A percentile compares a stretch with the other conserved stretches of the same genome.
Conservation (phyloP, 2,888 invertebrate species). For the Scaptodrosophila latifasciaeformis region DNA sequence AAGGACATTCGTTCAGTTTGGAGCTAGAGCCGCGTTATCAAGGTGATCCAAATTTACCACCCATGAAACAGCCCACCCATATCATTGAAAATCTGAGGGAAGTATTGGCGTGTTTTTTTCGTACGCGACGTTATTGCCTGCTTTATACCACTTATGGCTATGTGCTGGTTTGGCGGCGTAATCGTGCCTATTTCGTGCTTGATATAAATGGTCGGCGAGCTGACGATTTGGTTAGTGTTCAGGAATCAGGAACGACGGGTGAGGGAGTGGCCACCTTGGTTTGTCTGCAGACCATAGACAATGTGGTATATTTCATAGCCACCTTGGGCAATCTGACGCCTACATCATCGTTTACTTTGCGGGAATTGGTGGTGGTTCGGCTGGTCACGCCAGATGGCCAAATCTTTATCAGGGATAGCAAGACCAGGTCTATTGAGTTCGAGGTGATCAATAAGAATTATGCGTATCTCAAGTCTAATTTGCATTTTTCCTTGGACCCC, state of each 20-base stretch:
- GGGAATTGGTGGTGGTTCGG: conserved; percentile 60
- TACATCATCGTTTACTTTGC: conserved; percentile 48
- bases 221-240: conserved; percentile 34
- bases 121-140: conserved; percentile 54
- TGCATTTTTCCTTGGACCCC: conserved; percentile 60
- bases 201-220: conserved; percentile 58
- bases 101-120: conserved; percentile 55
- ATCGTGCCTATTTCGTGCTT: conserved; percentile 61
- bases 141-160: conserved; percentile 48
- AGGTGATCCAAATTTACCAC: conserved; percentile 8
- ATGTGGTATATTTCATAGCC: conserved; percentile 54
- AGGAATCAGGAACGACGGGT: conserved; percentile 4
- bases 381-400: conserved; percentile 59
- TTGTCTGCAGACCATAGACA: conserved; percentile 54
- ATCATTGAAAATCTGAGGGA: conserved; percentile 34
- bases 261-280: conserved; percentile 57
- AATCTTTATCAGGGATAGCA: conserved; percentile 44
- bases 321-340: conserved; percentile 43
- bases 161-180: conserved; percentile 67
- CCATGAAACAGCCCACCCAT: conserved; percentile 13
- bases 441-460: conserved; percentile 61
- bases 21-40: conserved; percentile 38
- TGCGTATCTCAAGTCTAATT: conserved; percentile 57
- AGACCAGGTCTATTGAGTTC: conserved; percentile 48
- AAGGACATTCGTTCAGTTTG: conserved; percentile 61